A percentile compares a stretch with the other conserved stretches of the same genome.
Conservation (phyloP, 2,888 invertebrate species). For the Lasioglossum malachurum region DNA sequence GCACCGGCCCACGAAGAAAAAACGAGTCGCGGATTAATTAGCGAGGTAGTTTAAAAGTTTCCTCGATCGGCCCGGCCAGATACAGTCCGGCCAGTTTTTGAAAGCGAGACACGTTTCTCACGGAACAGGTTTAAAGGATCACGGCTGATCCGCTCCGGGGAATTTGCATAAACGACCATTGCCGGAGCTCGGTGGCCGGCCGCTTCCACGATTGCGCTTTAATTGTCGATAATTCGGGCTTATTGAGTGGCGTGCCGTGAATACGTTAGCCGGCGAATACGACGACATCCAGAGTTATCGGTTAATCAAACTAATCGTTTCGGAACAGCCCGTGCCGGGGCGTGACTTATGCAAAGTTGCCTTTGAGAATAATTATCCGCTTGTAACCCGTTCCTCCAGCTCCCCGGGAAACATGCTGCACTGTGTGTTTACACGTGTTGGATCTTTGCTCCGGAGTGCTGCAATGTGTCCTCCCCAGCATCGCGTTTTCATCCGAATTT, state of each 20-base stretch:
- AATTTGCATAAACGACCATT: conserved; percentile 61
- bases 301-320: conserved; percentile 47
- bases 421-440: not conserved
- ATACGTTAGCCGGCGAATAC: conserved; percentile 10
- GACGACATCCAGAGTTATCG: conserved; percentile 10
- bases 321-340: not conserved
- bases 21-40: conserved; percentile 49
- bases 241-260: conserved; percentile 28
- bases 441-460: not conserved
- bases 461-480: not conserved
- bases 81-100: conserved; percentile 43
- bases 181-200: not conserved
- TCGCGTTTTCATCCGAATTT: not conserved
- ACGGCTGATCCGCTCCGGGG: conserved; percentile 18
- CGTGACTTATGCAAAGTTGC: not conserved
- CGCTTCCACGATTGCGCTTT: conserved; percentile 56
- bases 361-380: not conserved
- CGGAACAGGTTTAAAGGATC: conserved; percentile 61
- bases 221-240: conserved; percentile 62
- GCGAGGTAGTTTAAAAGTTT: conserved; percentile 37
- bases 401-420: not conserved
- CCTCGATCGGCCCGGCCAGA: conserved; percentile 18
- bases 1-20: not conserved
- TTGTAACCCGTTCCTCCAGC: not conserved
- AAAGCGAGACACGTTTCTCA: conserved; percentile 52